Base-by-base conservation (phyloP, 2,888 invertebrate species). In the Tholera decimalis region DNA sequence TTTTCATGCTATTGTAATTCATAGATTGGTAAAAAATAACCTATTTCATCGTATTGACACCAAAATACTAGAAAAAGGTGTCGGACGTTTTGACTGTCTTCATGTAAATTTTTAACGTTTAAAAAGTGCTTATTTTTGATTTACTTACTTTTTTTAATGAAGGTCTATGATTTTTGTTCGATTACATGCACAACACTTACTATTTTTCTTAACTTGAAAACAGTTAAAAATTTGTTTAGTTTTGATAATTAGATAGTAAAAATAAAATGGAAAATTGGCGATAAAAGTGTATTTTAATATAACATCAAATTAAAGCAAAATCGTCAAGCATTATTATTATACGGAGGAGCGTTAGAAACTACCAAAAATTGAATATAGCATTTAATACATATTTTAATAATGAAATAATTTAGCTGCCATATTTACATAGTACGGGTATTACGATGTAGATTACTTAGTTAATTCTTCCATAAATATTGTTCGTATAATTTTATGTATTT, bases 401-500 rank as follows among this genome's bases (percentile, higher is more conserved):
- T 61, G 24, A 67, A 61, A 46, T 62, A 70, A 61, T 70, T 73
- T 74, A 74, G 76, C 62, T 80, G 79, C 82, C 80, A 84, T 82
- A 79, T 76, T 75, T 81, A 82, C 63, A 74, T 63, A 66, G 79
- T 86, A 87, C 86, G 86, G 87, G 86, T 87, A 86, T 85, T 86
- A 80, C 75, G 57, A 59, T 73, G 62, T 79, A 79, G 79, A 72
- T 74, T 47, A 56, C 30, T 64, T 79, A 78, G 80, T 74, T 49
- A 80, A 71, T 69, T 62, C 44, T 77, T 81, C 71, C 71, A 79
- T 68, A 57, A 55, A 75, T 54, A 69, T 58, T 46, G 33, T 55
- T 58, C 9, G 39, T 57, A 68, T 74, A 73, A 75, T 57, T 51
- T 74, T 47, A 76, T 63, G 28, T 61, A 47, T 56, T 61, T 57